Percentiles rank a stretch among this genome's conserved stretches.
Conservation (phyloP, 92 coral and sea anemone genomes). For the Zoanthus sansibaricus region DNA sequence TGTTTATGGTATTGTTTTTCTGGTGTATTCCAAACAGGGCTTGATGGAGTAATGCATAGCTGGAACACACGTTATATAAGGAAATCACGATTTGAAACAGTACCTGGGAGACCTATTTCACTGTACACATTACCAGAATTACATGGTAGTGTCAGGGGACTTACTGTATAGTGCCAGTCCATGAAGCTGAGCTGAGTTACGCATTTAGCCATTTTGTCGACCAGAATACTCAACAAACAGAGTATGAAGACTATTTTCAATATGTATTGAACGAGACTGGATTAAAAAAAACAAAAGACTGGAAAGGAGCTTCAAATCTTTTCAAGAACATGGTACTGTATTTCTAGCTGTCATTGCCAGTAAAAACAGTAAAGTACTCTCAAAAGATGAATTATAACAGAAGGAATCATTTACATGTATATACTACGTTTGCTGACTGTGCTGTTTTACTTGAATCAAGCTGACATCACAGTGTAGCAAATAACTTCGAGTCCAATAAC, state of each 20-base stretch:
- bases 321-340: background rate
- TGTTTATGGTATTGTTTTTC: conserved; percentile 21
- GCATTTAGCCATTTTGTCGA: conserved; percentile 18
- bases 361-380: conserved; percentile 1
- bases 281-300: background rate
- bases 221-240: background rate
- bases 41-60: background rate
- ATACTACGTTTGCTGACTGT: background rate
- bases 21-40: background rate
- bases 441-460: background rate
- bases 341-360: background rate
- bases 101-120: background rate
- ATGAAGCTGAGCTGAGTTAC: background rate
- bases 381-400: conserved; percentile 1
- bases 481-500: no score
- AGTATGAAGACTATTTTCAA: conserved; percentile 15
- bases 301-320: conserved; percentile 15
- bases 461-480: background rate
- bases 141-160: background rate
- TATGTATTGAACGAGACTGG: conserved; percentile 4
- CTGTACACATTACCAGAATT: background rate
- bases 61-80: conserved; percentile 16
- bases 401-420: conserved; percentile 3
- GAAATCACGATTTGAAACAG: conserved; percentile 6
- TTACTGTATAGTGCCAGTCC: background rate